phyloP scores from a whole-genome alignment of 2,113 vertebrate genomes.

The Tursiops truncatus region DNA sequence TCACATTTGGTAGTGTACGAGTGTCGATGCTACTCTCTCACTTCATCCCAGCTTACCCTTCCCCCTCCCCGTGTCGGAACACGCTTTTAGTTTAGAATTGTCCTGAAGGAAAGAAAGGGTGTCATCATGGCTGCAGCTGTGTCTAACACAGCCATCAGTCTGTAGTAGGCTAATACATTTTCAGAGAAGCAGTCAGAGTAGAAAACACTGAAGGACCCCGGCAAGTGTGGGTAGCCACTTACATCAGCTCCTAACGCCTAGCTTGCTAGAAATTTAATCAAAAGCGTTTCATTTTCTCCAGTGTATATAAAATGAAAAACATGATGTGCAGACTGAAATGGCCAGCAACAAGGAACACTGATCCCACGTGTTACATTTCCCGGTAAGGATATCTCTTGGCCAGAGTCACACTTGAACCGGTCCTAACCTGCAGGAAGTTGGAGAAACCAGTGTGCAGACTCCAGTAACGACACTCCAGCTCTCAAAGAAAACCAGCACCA shows the following conservation, averaged over 20 bases:
- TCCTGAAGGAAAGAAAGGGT: neutral
- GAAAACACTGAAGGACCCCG: neutral
- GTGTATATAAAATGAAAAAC: neutral
- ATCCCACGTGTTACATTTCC: neutral
- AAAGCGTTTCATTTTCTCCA: neutral
- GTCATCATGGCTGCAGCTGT: neutral
- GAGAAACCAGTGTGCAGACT: neutral
- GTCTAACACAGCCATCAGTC: neutral
- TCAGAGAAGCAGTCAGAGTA: neutral
- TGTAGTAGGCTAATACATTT: neutral
- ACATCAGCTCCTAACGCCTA: neutral
- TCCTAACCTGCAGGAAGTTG: neutral
- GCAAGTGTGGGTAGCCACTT: neutral
- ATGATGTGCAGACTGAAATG: neutral
- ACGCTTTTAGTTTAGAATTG: neutral
- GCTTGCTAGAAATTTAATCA: neutral
- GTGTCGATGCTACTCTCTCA: too few species aligned
- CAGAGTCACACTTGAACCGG: neutral
- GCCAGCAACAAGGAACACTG: neutral
- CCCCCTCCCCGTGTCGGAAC: too few species aligned
- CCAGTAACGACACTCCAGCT: too few species aligned
- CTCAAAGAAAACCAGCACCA: neutral
- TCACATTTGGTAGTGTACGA: too few species aligned
- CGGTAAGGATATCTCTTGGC: neutral
- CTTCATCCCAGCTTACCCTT: too few species aligned